Evolutionary conservation across 2,888 invertebrate genomes (phyloP), one percentile per base, ranked within the genome.

Genomic region (Agrotis puta): DNA sequence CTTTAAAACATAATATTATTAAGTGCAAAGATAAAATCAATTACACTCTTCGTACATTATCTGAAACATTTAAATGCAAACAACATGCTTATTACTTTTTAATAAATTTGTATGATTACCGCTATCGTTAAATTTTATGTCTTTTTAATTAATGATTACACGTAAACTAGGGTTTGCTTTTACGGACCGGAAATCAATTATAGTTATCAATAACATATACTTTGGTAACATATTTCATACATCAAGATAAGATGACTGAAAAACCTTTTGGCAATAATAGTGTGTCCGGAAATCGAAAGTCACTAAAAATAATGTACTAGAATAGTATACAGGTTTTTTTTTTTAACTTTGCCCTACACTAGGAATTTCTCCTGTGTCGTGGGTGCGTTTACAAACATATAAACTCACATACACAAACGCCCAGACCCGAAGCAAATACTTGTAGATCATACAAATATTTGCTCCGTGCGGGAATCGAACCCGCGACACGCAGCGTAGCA

Each of bases 1-100:
- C 51, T 24, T 4, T 51, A 22, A 39, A 43, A 18, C 20, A 27
- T 27, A 13, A 43, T n/a, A n/a, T 16, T 27, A 20, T 6, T 18
- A 76, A 53, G 62, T 62, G 48, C 16, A 13, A 43, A 62, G 57
- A 63, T 68, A 62, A 63, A 33, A 39, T 22, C 5, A 22, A 27
- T 16, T 7, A 56, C 27, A 56, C 13, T 33, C 14, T 24, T 61
- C 3, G 33, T 18, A 22, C 13, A 39, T 62, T 67, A 74, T 67
- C 54, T 43, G 14, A 51, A 43, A 54, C 20, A 64, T 47, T 24
- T 50, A 27, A 50, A 50, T n/a, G 14, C 47, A 22, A 57, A 64
- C n/a, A 62, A 24, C 14, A 56, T 43, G 11, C 7, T 39, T 9
- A 48, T 61, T n/a, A 24, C 9, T 24, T 61, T 69, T 64, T 64